Evolutionary conservation across 2,888 invertebrate genomes (phyloP), one percentile per base, ranked within the genome.

Genomic region (Linnaemya tessellans): DNA sequence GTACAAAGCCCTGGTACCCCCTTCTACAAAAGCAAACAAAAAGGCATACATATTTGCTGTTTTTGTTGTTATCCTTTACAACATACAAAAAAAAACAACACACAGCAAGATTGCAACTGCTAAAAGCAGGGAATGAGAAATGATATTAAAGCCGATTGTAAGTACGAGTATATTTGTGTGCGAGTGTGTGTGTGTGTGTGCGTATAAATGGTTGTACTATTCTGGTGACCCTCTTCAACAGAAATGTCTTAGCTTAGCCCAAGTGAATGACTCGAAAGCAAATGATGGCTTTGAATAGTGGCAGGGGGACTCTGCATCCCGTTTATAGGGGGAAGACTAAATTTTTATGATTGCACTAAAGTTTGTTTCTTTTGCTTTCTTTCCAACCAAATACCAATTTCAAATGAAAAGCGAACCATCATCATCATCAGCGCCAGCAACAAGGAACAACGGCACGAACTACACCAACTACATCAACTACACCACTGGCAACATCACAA

Each of bases 201-300:
- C 18, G 60, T 22, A 10, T 11, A 41, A 46, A 65, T 20, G 58
- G 9, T 46, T 71, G 54, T 54, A 65, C n/a, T 49, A 43, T 58
- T 43, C 41, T 71, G 71, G 86, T 86, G 86, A 86, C 86, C 86
- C 86, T 86, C 86, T 86, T 86, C 86, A 86, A 68, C 75, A 56
- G 49, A 80, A 82, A 85, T 82, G 85, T 85, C 85, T 85, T 85
- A 70, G 85, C 85, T 85, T 85, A 85, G 85, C 68, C 79, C 82
- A 79, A 82, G 85, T 85, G 85, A 85, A 82, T 85, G 85, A 82
- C 85, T 85, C 79, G 64, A 79, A 79, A 82, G 70, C 60, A 79
- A 80, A 80, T 70, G 84, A 54, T 77, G 80, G 54, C 60, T 68
- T 25, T 54, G 64, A 49, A 43, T 80, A 80, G 62, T 56, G 67